These are phyloP conservation scores for Neelides folsomi DNA, from an alignment of 2,888 invertebrate species.

Conservation along the genomic window DNA sequence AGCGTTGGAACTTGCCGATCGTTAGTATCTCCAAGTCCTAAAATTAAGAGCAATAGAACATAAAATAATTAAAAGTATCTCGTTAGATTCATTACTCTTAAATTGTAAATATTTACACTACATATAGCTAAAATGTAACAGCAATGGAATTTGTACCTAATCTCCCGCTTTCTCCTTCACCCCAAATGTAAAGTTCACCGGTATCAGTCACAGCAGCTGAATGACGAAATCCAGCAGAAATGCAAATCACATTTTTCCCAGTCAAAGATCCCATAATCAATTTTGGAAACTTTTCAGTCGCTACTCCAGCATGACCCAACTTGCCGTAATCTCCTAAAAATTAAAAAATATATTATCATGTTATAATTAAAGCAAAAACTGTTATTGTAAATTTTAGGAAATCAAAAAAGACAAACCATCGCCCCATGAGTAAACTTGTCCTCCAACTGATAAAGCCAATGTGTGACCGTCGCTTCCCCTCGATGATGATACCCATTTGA, in stretches of 20 bases:
- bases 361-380: no score
- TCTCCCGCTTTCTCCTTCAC: slow-evolving; percentile 42
- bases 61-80: background rate
- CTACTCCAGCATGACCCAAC: slow-evolving; percentile 44
- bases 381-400: background rate
- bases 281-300: slow-evolving; percentile 45
- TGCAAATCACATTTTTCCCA: slow-evolving; percentile 42
- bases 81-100: background rate
- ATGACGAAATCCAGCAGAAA: slow-evolving; percentile 47
- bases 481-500: slow-evolving; percentile 44
- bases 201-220: slow-evolving; percentile 47
- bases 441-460: slow-evolving; percentile 44
- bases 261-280: slow-evolving; percentile 41
- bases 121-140: no score
- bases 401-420: slow-evolving; percentile 38
- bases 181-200: slow-evolving; percentile 47
- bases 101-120: no score
- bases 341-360: no score
- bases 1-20: slow-evolving; percentile 47
- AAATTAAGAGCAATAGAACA: background rate
- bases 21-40: slow-evolving; percentile 50
- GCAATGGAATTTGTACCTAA: slow-evolving; percentile 3
- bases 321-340: slow-evolving; percentile 45
- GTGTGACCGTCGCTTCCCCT: slow-evolving; percentile 49
- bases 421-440: slow-evolving; percentile 47